Evolutionary conservation across 2,113 vertebrate genomes (phyloP).

Genomic region (Eulemur macaco): DNA sequence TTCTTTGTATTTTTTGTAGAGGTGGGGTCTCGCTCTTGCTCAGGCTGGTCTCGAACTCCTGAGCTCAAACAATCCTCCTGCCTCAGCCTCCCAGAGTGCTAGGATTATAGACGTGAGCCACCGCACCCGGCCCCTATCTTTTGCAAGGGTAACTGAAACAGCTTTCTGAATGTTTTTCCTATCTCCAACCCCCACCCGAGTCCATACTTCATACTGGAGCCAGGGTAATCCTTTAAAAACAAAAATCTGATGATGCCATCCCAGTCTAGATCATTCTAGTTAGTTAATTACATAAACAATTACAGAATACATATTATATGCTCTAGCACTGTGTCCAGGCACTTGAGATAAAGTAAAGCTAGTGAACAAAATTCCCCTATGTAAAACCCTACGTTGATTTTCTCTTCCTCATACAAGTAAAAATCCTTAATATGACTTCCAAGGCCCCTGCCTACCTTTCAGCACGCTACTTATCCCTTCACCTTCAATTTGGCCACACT

Average conservation of each 20-base stretch:
- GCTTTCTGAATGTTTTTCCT: not conserved
- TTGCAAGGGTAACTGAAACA: not conserved
- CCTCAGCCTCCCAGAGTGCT: too few relatives aligned
- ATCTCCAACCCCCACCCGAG: too few relatives aligned
- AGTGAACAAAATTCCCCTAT: not conserved
- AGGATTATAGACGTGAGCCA: too few relatives aligned
- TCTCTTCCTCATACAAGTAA: conserved; percentile 6
- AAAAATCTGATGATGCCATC: not conserved
- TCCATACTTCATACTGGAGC: not conserved
- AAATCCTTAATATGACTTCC: not conserved
- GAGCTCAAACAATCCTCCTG: too few relatives aligned
- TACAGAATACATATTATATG: not conserved
- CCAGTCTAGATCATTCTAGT: not conserved
- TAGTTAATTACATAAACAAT: not conserved
- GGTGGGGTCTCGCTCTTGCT: too few relatives aligned
- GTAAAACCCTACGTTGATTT: not conserved
- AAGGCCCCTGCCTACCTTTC: not conserved
- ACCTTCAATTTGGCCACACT: not conserved
- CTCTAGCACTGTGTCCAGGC: not conserved
- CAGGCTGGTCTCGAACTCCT: too few relatives aligned
- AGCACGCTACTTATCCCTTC: not conserved
- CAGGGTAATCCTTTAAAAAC: not conserved
- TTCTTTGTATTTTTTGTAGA: too few relatives aligned
- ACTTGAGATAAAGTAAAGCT: not conserved
- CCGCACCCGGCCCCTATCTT: not conserved